Conservation (phyloP, 1,140 invertebrate species). For the Zeugodacus cucurbitae region DNA sequence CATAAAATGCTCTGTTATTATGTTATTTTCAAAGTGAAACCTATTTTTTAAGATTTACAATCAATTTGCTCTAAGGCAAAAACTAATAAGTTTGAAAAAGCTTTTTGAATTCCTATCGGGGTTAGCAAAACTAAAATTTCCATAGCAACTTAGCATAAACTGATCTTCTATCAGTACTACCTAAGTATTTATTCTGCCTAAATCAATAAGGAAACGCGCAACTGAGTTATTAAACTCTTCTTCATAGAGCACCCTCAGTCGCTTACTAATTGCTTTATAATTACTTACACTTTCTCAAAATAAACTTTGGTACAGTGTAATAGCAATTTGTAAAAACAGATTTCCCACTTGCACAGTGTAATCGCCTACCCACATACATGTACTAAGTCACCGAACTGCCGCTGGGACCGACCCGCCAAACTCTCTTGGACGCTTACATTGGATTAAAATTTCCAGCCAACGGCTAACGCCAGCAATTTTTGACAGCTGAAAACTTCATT, state of each 20-base stretch:
- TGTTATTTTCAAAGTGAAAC: no score
- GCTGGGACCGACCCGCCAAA: neutral
- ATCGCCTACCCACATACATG: neutral
- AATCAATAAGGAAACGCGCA: no score
- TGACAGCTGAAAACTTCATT: slow-evolving; percentile 35
- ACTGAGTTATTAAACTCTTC: no score
- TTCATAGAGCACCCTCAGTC: neutral
- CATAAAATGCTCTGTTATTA: no score
- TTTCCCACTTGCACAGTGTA: neutral
- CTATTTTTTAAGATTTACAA: no score
- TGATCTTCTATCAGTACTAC: no score
- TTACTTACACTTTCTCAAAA: neutral
- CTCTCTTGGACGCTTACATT: neutral
- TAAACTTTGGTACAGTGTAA: neutral
- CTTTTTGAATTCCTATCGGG: no score
- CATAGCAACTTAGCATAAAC: no score
- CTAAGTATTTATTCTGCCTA: no score
- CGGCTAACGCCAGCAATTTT: slow-evolving; percentile 23
- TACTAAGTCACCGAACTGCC: neutral
- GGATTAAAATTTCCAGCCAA: slow-evolving; percentile 33
- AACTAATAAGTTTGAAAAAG: no score
- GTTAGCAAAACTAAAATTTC: no score
- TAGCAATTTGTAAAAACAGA: slow-evolving; percentile 4
- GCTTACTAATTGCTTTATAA: slow-evolving; percentile 35
- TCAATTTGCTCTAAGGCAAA: no score